Evolutionary conservation across 2,797 vertebrate species (phyloP), one percentile per base, ranked within the genome.

Genomic region (Pachyuromys duprasi): DNA sequence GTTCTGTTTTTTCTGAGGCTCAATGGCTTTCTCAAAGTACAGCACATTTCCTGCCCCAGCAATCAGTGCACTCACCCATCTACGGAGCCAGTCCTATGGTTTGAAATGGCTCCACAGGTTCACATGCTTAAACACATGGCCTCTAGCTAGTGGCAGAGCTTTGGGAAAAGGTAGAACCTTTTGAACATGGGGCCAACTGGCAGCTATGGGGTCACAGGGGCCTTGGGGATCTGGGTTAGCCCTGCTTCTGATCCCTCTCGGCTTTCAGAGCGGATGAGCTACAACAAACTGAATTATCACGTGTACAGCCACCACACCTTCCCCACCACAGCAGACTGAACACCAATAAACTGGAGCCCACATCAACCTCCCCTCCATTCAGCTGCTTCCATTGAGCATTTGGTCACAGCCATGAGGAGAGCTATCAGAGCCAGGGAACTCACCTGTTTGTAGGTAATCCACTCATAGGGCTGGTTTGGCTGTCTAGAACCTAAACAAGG

Each of bases 401-500:
- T 65, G 57, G 2, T 53, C 13, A n/a, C 39, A 78, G 39, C 42
- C 1, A 9, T 4, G 72, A 26, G 11, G 57, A 65, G 20, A 49
- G 53, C 15, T 74, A 8, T 33, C 3, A 14, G n/a, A 91, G 42
- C 20, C 5, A 11, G 60, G 6, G 70, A 49, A 97, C 98, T 98
- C 98, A 99, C 99, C 98, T 99, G 99, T 98, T 97, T 98, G 83
- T 99, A 99, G 6, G 99, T 99, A 93, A 98, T 98, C 99, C 99
- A 99, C 95, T 99, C 99, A 33, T 99, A 99, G 0, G 99, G 99
- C 95, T 99, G 98, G 98, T 99, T 99, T 53, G 99, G 99, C 97
- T 99, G 99, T 95, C 99, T 99, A n/a, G 99, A 98, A 89, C 99
- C 99, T 33, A 99, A 98, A 97, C 99, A 99, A 13, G 99, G 99